Base-by-base conservation (phyloP, 2,888 invertebrate genomes). In the Scotopteryx bipunctaria region DNA sequence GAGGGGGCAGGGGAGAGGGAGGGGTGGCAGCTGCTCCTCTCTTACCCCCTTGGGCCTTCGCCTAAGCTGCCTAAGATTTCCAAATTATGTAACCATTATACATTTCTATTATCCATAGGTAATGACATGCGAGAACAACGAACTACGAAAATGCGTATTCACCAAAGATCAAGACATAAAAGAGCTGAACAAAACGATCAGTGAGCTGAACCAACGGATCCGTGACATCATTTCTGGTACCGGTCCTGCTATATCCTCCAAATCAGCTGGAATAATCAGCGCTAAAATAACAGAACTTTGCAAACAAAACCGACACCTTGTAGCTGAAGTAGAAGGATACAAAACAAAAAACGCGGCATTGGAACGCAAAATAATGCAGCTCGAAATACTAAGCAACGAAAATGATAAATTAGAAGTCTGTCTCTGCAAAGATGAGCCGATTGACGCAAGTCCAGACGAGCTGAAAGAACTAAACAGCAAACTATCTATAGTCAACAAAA, bases 231-330 rank as follows among this genome's bases (percentile, higher is more conserved):
- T 92, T 59, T 83, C 86, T 6, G 83, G 84, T 0, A 69, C 80
- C 2, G 86, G 90, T 0, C 86, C 91, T 1, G 85, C 86, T 1
- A 87, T 90, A 55, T 88, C 89, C 4, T 81, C 87, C 1, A 85
- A 91, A 64, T 86, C 92, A 0, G 89, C 90, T 3, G 92, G 92
- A 17, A 69, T 92, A 5, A 92, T 92, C 1, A 92, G 92, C 31
- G 85, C 91, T n/a, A 94, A 94, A 81, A 92, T 94, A 51, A 91
- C 94, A 0, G 94, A 94, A 46, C 79, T 94, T 3, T 93, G 93
- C 63, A 94, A 93, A 72, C 93, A 93, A 69, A 91, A 93, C 40
- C 81, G 94, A 21, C 93, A 94, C 62, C 89, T 93, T 51, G 92
- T 91, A 2, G 89, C 93, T 0, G 93, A 94, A 80, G 66, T 93